phyloP scores from a whole-genome alignment of 2,113 vertebrate genomes.

The Trichomycterus rosablanca region DNA sequence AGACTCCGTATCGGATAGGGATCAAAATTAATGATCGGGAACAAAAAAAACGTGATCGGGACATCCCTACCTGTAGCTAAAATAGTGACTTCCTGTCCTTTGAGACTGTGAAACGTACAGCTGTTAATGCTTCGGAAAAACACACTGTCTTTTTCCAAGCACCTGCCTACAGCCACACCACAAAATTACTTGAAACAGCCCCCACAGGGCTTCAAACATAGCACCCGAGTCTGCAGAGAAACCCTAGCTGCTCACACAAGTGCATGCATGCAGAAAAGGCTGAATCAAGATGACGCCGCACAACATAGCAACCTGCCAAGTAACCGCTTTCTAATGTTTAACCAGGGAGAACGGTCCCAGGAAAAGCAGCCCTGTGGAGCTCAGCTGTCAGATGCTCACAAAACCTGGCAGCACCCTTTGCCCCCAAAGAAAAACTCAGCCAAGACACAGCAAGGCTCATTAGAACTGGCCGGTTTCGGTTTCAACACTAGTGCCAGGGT shows the following conservation, averaged over 20 bases:
- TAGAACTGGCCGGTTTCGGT: slow-evolving; percentile 13
- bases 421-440: slow-evolving; percentile 21
- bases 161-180: not conserved
- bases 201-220: too few relatives aligned
- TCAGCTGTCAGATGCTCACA: slow-evolving; percentile 29
- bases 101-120: too few relatives aligned
- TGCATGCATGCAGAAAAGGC: not conserved
- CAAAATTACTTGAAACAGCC: too few relatives aligned
- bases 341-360: slow-evolving; percentile 9
- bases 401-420: slow-evolving; percentile 27
- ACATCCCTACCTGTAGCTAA: too few relatives aligned
- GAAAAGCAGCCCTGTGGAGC: slow-evolving; percentile 8
- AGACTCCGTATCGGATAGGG: too few relatives aligned
- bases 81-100: too few relatives aligned
- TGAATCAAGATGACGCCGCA: slow-evolving; percentile 9
- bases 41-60: too few relatives aligned
- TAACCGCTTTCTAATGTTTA: slow-evolving; percentile 16
- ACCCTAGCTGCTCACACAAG: not conserved
- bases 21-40: too few relatives aligned
- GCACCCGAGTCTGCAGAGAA: too few relatives aligned
- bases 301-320: slow-evolving; percentile 9
- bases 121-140: too few relatives aligned
- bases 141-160: too few relatives aligned
- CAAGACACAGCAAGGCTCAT: slow-evolving; percentile 28
- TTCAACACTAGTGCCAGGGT: slow-evolving; percentile 11